These are phyloP conservation scores for Mionectes macconnelli DNA, from an alignment of 2,113 vertebrate genomes.

Conservation along the genomic window DNA sequence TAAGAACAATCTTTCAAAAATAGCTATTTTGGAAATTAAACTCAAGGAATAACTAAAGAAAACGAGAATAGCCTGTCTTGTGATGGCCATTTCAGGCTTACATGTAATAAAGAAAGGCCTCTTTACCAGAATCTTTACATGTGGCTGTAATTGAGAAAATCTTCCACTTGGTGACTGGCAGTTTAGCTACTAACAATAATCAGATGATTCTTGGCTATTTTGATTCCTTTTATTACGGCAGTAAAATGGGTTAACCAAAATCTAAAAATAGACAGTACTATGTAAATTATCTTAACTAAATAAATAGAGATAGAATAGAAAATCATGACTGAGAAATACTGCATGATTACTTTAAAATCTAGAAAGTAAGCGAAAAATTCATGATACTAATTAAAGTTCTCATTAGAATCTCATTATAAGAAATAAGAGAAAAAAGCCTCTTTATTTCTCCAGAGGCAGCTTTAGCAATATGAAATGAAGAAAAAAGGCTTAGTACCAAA, in stretches of 20 bases:
- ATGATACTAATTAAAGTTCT: constrained; percentile 61
- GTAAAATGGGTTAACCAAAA: not conserved
- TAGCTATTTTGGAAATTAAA: not conserved
- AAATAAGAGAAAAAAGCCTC: constrained; percentile 36
- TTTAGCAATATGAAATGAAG: constrained; percentile 25
- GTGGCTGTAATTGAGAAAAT: not conserved
- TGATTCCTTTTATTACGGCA: not conserved
- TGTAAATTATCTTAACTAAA: constrained; percentile 13
- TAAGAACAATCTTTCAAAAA: not conserved
- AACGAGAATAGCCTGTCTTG: not conserved
- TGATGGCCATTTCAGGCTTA: not conserved
- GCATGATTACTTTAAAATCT: constrained; percentile 25
- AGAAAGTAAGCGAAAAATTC: constrained; percentile 37
- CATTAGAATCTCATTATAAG: constrained; percentile 54
- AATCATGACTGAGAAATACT: not conserved
- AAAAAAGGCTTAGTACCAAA: not conserved
- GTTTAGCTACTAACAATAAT: not conserved
- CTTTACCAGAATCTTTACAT: not conserved
- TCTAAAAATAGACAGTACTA: not conserved
- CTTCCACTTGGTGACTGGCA: not conserved
- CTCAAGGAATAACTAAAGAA: not conserved
- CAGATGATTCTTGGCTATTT: not conserved
- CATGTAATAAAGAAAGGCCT: not conserved
- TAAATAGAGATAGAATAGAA: not conserved
- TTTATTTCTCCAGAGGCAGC: constrained; percentile 56